Conservation (phyloP, 2,113 vertebrate species). For the Hystrix brachyura region DNA sequence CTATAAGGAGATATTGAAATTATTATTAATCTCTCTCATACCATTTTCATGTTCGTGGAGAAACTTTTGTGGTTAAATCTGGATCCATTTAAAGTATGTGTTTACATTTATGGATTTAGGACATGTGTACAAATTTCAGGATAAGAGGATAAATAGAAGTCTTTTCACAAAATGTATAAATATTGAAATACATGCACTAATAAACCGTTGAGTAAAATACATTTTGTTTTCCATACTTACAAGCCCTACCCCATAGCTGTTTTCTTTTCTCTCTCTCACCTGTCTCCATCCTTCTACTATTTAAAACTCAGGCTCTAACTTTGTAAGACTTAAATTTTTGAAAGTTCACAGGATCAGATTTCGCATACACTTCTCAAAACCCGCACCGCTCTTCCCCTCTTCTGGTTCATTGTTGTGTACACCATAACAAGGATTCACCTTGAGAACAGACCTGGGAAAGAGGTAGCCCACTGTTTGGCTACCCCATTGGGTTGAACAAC, state of each 20-base stretch:
- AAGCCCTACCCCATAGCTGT: background rate
- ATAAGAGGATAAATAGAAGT: background rate
- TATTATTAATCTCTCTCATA: background rate
- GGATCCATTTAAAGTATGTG: background rate
- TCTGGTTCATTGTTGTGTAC: background rate
- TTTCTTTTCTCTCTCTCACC: background rate
- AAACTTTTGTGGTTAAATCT: background rate
- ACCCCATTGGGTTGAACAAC: background rate
- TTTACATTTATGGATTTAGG: background rate
- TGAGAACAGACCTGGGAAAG: background rate
- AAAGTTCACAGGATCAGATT: background rate
- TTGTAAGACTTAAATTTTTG: background rate
- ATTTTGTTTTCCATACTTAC: background rate
- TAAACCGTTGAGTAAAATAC: background rate
- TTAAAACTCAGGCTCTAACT: background rate
- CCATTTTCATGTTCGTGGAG: slow-evolving; percentile 3
- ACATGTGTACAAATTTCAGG: slow-evolving; percentile 16
- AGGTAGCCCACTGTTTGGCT: background rate
- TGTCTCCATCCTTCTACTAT: background rate
- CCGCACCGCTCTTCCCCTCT: background rate
- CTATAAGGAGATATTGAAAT: background rate
- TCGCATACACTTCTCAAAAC: background rate
- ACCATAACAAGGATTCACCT: background rate
- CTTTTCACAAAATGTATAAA: background rate
- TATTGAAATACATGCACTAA: background rate